A percentile compares a stretch with the other conserved stretches of the same genome.
phyloP scores from a whole-genome alignment of 2,888 invertebrate genomes.

The Sepiola atlantica region DNA sequence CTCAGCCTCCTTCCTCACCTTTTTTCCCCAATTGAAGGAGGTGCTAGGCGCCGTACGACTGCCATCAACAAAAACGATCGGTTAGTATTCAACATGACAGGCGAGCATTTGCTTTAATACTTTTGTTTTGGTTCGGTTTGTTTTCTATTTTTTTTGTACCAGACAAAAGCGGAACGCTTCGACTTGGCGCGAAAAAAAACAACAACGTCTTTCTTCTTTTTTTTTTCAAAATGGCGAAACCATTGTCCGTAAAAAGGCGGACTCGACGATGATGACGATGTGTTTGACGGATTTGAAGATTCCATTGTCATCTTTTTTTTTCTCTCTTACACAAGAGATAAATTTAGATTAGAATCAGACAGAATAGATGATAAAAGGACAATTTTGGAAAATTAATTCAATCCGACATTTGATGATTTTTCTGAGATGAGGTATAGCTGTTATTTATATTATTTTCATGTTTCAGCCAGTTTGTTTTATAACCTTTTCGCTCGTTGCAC shows the following conservation, averaged over 20 bases:
- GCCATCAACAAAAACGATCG: background rate
- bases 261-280: background rate
- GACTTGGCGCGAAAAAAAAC: background rate
- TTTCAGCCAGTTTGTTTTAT: no score
- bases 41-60: background rate
- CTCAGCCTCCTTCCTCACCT: background rate
- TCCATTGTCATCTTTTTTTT: background rate
- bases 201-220: no score
- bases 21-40: background rate
- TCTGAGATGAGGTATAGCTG: no score
- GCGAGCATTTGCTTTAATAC: slow-evolving; percentile 32
- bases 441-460: no score
- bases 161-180: background rate
- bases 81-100: slow-evolving; percentile 8
- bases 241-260: background rate
- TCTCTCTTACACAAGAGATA: no score
- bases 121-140: background rate
- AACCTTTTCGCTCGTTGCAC: no score
- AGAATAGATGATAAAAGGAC: no score
- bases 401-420: no score
- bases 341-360: no score
- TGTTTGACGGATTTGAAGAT: background rate
- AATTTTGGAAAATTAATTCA: no score
- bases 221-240: slow-evolving; percentile 4
- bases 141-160: background rate